Conservation (phyloP, 1,140 invertebrate genomes). For the Microplitis demolitor region DNA sequence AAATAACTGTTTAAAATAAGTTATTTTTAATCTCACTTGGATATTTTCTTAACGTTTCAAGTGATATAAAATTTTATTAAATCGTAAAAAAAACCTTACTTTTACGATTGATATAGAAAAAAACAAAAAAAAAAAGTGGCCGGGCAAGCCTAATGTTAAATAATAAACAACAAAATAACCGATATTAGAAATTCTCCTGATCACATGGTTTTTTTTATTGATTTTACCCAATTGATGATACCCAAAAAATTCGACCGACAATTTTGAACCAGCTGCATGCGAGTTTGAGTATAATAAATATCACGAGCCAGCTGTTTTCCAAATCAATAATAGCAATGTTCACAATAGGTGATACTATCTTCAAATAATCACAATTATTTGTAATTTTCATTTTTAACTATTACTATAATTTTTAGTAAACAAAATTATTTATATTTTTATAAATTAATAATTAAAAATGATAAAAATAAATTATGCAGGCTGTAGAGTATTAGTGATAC, state of each 20-base stretch:
- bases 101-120: not conserved
- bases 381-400: too few relatives aligned
- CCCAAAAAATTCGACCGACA: not conserved
- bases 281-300: not conserved
- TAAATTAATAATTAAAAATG: not conserved
- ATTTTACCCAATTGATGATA: too few relatives aligned
- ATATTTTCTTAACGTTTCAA: too few relatives aligned
- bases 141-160: not conserved
- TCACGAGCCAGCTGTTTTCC: not conserved
- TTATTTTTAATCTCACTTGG: too few relatives aligned
- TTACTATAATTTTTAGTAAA: too few relatives aligned
- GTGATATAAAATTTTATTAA: too few relatives aligned
- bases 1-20: too few relatives aligned
- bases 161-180: not conserved
- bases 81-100: not conserved
- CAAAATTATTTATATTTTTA: too few relatives aligned
- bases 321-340: not conserved
- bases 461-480: not conserved
- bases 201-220: not conserved
- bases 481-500: too few relatives aligned
- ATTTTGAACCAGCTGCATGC: not conserved
- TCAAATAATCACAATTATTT: conserved; percentile 31
- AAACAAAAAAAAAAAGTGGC: not conserved
- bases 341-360: not conserved
- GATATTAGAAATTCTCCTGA: not conserved